Base-by-base conservation (phyloP, 35 echinoderm and acorn worm genomes). In the Heliocidaris tuberculata region DNA sequence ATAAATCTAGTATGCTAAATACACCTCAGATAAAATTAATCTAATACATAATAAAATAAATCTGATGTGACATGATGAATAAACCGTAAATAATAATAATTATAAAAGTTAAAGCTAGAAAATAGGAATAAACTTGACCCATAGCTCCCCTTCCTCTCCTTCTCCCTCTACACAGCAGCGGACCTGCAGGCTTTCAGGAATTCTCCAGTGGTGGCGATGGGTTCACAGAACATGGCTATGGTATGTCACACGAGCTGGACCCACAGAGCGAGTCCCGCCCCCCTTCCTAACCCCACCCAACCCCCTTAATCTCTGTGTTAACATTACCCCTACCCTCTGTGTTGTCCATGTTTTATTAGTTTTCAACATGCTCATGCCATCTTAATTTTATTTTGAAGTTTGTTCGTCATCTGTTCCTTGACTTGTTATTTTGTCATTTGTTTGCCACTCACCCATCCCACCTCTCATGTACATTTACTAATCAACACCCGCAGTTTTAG, bases 171-270 rank as follows among this genome's bases (percentile, higher is more conserved):
- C 60, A 70, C 86, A 88, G 47, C 86, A 9, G 86, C 31, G 86
- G 86, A 88, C 13, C 86, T 17, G 9, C 31, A 48, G 31, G 31
- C 13, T 31, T 42, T 88, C 86, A 88, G 27, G 86, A 88, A 48
- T 88, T 15, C 47, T 7, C 27, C 86, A 27, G 15, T 31, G 29
- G 19, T 8, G 86, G 86, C 31, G 86, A 88, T 15, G 86, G 86
- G 86, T 88, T 15, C 19, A 5, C 86, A 42, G 86, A 88, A 32
- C 86, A 32, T 15, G 27, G 47, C 86, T 88, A 88, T 88, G 86
- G 86, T 88, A 88, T 88, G 86, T 88, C 86, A 42, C 86, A 13
- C 86, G 10, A 42, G 86, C 31, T 88, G 47, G 86, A 88, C 86
- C 31, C 86, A 70, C 24, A 70, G 17, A 70, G 60, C 60, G 60